Percentiles rank a stretch among this genome's conserved stretches.
These are phyloP conservation scores for Flexamia atlantica DNA, from an alignment of 2,888 invertebrate genomes.

Conservation along the genomic window DNA sequence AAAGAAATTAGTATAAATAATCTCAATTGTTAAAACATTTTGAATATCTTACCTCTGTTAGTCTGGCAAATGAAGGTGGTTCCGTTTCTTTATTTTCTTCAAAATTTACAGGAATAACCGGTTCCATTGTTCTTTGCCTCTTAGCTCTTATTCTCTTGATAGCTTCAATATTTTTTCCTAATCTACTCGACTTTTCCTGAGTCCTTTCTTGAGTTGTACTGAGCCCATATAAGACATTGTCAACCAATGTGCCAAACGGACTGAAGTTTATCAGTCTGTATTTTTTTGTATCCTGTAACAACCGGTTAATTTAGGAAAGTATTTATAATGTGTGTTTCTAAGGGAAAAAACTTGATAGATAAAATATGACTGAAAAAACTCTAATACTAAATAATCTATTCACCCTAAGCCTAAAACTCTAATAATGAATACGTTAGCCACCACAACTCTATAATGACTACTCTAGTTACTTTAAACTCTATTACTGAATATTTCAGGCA, in stretches of 20 bases:
- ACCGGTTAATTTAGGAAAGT: no score
- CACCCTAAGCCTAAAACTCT: no score
- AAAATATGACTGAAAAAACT: no score
- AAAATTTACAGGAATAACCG: neutral
- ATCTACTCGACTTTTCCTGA: neutral
- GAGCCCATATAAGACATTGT: neutral
- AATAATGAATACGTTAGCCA: no score
- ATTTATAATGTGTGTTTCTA: no score
- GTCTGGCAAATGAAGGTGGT: neutral
- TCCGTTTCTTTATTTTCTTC: neutral
- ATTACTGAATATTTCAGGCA: no score
- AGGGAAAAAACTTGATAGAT: no score
- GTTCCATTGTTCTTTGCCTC: neutral
- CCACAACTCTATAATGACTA: no score
- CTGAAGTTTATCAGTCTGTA: slow-evolving; percentile 12
- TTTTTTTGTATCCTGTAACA: neutral
- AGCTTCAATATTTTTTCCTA: neutral
- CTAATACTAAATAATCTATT: no score
- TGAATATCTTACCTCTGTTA: slow-evolving; percentile 17
- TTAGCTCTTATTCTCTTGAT: slow-evolving; percentile 11
- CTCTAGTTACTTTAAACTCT: no score
- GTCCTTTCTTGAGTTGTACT: neutral
- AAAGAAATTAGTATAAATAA: no score
- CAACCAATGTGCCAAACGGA: neutral
- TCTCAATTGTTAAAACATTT: no score